These are phyloP conservation scores for Gymnarchus niloticus DNA, from an alignment of 2,113 vertebrate species.

Conservation along the genomic window DNA sequence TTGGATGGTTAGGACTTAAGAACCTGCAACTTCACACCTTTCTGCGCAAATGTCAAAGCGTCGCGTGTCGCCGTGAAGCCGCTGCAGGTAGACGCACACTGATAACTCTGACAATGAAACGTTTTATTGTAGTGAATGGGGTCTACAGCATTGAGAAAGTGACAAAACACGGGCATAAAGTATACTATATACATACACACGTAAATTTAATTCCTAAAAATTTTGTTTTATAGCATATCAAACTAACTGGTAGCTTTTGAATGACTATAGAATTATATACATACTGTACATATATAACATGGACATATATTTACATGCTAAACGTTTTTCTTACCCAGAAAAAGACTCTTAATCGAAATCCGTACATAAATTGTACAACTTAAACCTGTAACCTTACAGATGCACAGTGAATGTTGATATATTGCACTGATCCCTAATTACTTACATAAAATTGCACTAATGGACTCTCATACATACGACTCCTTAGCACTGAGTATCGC, in stretches of 20 bases:
- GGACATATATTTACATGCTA: not conserved
- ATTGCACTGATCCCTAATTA: constrained; percentile 14
- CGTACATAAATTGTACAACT: constrained; percentile 13
- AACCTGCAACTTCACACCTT: not conserved
- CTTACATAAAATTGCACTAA: not conserved
- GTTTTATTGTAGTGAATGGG: constrained; percentile 14
- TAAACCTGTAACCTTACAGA: not conserved
- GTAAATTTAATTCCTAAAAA: not conserved
- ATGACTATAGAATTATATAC: not conserved
- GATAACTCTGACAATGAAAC: not conserved
- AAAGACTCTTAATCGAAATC: not conserved
- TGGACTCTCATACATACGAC: constrained; percentile 64
- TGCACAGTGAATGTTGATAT: not conserved
- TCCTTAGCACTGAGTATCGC: constrained; percentile 64
- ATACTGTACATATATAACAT: not conserved
- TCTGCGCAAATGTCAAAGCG: not conserved
- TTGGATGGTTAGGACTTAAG: not conserved
- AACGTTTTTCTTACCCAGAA: not conserved
- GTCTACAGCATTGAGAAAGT: not conserved
- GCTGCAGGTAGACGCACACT: not conserved
- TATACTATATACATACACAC: not conserved
- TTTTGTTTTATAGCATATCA: not conserved
- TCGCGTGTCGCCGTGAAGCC: not conserved
- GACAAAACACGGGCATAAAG: not conserved
- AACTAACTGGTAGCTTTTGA: not conserved